Percentiles rank a stretch among this genome's conserved stretches.
Conservation (phyloP, 2,113 vertebrate genomes). For the Ceyx margarethae region DNA sequence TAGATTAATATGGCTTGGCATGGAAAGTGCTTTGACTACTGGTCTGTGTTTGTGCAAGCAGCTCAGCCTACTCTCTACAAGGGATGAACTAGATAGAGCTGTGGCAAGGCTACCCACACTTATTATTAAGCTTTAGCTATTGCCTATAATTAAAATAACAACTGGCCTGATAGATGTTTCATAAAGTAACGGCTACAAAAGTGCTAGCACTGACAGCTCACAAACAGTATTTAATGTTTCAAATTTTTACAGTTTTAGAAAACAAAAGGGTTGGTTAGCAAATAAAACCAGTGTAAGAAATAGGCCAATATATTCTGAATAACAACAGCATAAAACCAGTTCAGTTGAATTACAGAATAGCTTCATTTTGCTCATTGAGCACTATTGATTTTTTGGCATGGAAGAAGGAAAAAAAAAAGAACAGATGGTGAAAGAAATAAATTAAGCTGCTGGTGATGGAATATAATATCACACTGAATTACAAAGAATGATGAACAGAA, state of each 20-base stretch:
- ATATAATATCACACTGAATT: conserved; percentile 74
- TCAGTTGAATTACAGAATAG: conserved; percentile 65
- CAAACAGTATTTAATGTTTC: conserved; percentile 61
- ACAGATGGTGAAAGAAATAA: conserved; percentile 79
- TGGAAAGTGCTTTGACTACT: conserved; percentile 28
- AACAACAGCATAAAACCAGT: conserved; percentile 60
- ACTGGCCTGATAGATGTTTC: neutral
- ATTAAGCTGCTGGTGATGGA: conserved; percentile 70
- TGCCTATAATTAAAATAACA: neutral
- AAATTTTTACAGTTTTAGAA: conserved; percentile 60
- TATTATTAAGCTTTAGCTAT: neutral
- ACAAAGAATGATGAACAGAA: conserved; percentile 64
- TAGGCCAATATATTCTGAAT: conserved; percentile 66
- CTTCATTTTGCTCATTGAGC: conserved; percentile 65
- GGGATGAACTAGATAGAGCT: neutral
- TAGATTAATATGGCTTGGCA: neutral
- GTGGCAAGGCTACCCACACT: neutral
- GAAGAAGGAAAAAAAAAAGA: conserved; percentile 60
- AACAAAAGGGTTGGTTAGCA: conserved; percentile 66
- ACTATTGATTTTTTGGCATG: conserved; percentile 73
- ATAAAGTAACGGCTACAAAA: neutral
- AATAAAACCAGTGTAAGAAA: conserved; percentile 61
- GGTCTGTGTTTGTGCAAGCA: neutral
- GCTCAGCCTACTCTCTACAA: neutral
- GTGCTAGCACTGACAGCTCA: neutral